These are phyloP conservation scores for Pampusana beccarii DNA, from an alignment of 2,113 vertebrate genomes.

Conservation along the genomic window DNA sequence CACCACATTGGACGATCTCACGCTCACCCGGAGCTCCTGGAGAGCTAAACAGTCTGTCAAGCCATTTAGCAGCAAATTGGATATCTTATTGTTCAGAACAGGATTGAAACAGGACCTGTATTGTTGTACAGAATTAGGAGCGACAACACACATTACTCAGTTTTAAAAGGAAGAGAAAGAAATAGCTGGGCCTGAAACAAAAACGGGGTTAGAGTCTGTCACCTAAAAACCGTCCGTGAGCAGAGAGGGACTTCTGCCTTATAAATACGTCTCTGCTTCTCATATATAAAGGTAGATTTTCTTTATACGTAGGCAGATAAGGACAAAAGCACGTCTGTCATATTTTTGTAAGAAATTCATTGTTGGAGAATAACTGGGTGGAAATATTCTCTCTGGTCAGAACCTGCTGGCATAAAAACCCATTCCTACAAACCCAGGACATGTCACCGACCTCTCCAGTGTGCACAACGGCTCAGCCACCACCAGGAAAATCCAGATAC, in stretches of 20 bases:
- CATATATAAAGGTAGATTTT: neutral
- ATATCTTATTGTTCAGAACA: conserved; percentile 48
- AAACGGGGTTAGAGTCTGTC: neutral
- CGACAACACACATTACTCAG: conserved; percentile 19
- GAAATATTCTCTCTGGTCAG: neutral
- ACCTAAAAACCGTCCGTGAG: neutral
- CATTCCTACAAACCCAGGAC: neutral
- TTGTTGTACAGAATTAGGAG: conserved; percentile 47
- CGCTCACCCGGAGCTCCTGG: neutral
- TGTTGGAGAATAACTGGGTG: neutral
- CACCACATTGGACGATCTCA: neutral
- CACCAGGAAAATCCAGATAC: neutral
- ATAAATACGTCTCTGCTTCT: neutral
- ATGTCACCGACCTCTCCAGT: neutral
- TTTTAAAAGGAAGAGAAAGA: neutral
- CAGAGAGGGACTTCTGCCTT: neutral
- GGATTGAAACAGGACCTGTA: conserved; percentile 21
- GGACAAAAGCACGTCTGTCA: neutral
- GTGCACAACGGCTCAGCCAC: accelerated
- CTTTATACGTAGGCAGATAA: neutral
- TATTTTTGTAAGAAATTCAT: neutral
- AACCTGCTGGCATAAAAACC: neutral
- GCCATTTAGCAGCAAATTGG: conserved; percentile 43
- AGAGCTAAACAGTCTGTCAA: conserved; percentile 55
- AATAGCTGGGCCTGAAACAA: neutral